Evolutionary conservation across 2,888 invertebrate genomes (phyloP), one percentile per base, ranked within the genome.

Genomic region (Lasioglossum pauxillum): DNA sequence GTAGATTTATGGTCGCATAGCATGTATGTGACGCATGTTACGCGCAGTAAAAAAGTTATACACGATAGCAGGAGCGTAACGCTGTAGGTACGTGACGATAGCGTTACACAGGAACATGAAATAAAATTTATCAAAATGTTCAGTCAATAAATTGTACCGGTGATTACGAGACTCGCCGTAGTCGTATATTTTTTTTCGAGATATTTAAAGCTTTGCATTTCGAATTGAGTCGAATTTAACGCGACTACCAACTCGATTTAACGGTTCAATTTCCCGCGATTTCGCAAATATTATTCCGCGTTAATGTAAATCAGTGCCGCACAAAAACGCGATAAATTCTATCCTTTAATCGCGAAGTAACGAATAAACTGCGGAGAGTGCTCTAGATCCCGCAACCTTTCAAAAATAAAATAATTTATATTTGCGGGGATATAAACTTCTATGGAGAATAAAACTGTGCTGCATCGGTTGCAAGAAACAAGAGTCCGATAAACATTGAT

Each of bases 221-320:
- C 64, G 64, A 64, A 64, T 64, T 64, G 64, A 64, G 64, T 31
- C 64, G 64, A 64, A 64, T 64, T 64, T 64, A 64, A 31, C 64
- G 64, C 64, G 5, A 31, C 64, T 31, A 16, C 31, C 64, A 16
- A 64, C 16, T 16, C 64, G 64, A 64, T 64, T 64, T 64, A 64
- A 64, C 64, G 64, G 64, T 64, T 64, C 64, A 64, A 64, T 64
- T 64, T 64, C 31, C 64, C 64, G 16, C 64, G 64, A 31, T 31
- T 64, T 64, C 31, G 64, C 64, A 64, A 64, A 64, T 64, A 64
- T 64, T 64, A 64, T 64, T 64, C 64, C 64, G 16, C 64, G 64
- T 31, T 64, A 64, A 64, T 64, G 64, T 64, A 64, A 64, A 64
- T 64, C 64, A 64, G 27, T 31, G 27, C 31, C 7, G 31, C 64